Evolutionary conservation across 1,140 invertebrate species (phyloP), one percentile per base, ranked within the genome.

Genomic region (Eciton burchellii): DNA sequence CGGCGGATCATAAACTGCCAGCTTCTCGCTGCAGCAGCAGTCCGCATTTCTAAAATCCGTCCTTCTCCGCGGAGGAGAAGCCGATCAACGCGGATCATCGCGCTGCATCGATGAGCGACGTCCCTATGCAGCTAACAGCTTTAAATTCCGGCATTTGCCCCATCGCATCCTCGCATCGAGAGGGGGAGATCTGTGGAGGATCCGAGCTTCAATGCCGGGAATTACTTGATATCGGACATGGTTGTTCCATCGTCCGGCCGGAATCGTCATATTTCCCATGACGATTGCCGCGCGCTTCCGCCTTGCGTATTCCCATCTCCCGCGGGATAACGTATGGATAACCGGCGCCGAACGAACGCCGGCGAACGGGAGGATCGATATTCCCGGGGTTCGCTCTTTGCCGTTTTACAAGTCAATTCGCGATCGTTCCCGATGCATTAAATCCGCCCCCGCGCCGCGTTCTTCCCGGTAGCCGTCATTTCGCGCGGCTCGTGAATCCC

Each of bases 391-490:
- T n/a, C 49, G 49, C 12, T 49, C 57, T 79, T 77, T 70, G n/a
- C 74, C 49, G 35, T 35, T 79, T 79, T 79, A 79, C 74, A 68
- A 79, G 63, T 79, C 74, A 79, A 79, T 79, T 79, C 63, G 24
- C 24, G 52, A 66, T 70, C 35, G 63, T 56, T 56, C 74, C 49
- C 70, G 74, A 35, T 47, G 41, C 21, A 70, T 79, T 79, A 79
- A 77, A 68, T 79, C 72, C 65, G 35, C 43, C 59, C 19, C 29
- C 21, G 52, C 24, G 49, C 24, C 16, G 54, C 29, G 19, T 47
- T 24, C 35, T 65, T 76, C 12, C 49, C 76, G 62, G 63, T 82
- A 85, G 83, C 85, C 12, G 71, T 76, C 49, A 82, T 85, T 87
- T 87, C 84, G 49, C 84, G 72, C 81, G 72, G 24, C 65, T 45